A percentile compares a stretch with the other conserved stretches of the same genome.
Evolutionary conservation across 1,140 invertebrate genomes (phyloP).

Genomic region (Laodelphax striatellus): DNA sequence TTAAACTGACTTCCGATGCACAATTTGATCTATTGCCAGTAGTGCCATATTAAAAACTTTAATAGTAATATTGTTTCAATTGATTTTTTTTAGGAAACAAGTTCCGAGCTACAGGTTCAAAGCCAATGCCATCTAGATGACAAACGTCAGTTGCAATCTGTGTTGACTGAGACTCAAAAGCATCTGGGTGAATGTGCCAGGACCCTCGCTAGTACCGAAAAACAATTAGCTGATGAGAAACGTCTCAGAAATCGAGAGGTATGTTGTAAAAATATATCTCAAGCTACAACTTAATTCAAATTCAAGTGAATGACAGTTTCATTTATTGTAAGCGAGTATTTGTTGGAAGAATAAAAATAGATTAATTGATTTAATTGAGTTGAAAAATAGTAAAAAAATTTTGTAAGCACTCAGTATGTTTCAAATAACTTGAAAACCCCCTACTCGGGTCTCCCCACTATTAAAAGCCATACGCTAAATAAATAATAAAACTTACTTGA

Average conservation of each 20-base stretch:
- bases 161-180: conserved; percentile 52
- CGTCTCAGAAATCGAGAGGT: conserved; percentile 44
- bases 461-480: too few relatives aligned
- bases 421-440: too few relatives aligned
- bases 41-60: too few relatives aligned
- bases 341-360: too few relatives aligned
- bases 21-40: too few relatives aligned
- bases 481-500: too few relatives aligned
- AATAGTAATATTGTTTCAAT: not conserved
- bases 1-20: too few relatives aligned
- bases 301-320: not conserved
- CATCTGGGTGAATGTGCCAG: conserved; percentile 46
- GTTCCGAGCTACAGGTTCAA: conserved; percentile 53
- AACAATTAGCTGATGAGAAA: conserved; percentile 44
- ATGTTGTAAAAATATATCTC: not conserved
- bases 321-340: too few relatives aligned
- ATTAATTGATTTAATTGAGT: too few relatives aligned
- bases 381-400: too few relatives aligned
- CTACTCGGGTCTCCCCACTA: too few relatives aligned
- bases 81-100: conserved; percentile 29
- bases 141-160: conserved; percentile 53
- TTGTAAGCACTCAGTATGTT: too few relatives aligned
- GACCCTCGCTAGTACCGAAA: conserved; percentile 40
- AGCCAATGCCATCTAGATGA: conserved; percentile 66
- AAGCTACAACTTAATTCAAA: not conserved